Conservation (phyloP, 1,140 invertebrate species). For the Sitophilus oryzae region DNA sequence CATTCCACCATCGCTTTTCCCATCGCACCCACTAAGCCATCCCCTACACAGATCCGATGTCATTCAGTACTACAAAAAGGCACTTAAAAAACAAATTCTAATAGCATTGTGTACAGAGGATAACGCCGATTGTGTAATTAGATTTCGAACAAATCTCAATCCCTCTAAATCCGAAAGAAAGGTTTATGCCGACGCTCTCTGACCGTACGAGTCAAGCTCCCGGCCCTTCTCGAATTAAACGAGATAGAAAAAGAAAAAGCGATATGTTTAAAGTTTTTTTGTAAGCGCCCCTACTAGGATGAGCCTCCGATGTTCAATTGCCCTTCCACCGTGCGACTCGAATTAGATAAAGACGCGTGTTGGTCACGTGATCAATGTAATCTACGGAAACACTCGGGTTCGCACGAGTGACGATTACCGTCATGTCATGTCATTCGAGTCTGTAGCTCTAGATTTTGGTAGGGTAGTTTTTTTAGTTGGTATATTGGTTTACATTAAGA, state of each 20-base stretch:
- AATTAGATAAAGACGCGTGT: conserved; percentile 21
- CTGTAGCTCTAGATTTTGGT: conserved; percentile 13
- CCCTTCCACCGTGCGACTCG: conserved; percentile 14
- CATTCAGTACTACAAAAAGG: conserved; percentile 20
- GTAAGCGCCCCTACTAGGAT: conserved; percentile 2
- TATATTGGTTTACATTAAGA: too few species aligned
- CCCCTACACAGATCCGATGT: conserved; percentile 10
- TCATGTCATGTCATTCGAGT: conserved; percentile 25
- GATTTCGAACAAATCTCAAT: conserved; percentile 19
- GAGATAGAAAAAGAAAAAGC: not conserved
- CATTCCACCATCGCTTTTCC: not conserved
- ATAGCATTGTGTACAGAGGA: conserved; percentile 19
- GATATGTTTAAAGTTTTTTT: not conserved
- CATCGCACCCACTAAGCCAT: not conserved
- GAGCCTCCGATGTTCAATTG: conserved; percentile 15
- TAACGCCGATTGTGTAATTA: conserved; percentile 24
- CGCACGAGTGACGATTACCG: conserved; percentile 23
- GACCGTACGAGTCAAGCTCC: not conserved
- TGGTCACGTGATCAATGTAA: conserved; percentile 13
- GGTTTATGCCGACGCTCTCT: too few species aligned
- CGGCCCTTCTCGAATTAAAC: not conserved
- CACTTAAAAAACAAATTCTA: conserved; percentile 25
- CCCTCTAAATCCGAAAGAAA: conserved; percentile 2
- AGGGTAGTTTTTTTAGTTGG: conserved; percentile 5
- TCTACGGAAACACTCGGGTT: conserved; percentile 26